These are phyloP conservation scores for Tragelaphus imberbis DNA, from an alignment of 2,113 vertebrate genomes.

Conservation along the genomic window DNA sequence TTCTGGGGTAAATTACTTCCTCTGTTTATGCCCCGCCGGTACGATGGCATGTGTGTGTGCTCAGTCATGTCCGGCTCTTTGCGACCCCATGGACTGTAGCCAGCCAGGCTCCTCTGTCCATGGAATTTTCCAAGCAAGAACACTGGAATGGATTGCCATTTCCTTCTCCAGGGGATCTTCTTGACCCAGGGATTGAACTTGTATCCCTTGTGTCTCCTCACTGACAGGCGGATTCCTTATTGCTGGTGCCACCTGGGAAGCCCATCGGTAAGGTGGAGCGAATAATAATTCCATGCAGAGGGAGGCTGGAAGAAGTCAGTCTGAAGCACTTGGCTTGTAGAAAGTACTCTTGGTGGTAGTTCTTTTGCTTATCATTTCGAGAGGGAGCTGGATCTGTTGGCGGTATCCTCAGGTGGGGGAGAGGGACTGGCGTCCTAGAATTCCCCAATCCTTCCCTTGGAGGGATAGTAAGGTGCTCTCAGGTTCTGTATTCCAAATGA, in stretches of 20 bases:
- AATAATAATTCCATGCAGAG: not conserved
- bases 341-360: not conserved
- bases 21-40: not conserved
- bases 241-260: not conserved
- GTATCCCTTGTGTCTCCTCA: not conserved
- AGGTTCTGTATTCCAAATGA: not conserved
- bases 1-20: not conserved
- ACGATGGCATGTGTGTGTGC: not conserved
- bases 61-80: not conserved
- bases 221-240: not conserved
- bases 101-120: not conserved
- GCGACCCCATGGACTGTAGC: not conserved
- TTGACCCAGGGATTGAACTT: not conserved
- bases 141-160: not conserved
- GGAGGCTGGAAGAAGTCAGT: not conserved
- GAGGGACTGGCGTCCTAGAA: not conserved
- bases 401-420: fast-evolving
- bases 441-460: not conserved
- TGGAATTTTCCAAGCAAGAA: not conserved
- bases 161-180: not conserved
- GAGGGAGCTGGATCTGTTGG: not conserved
- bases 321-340: not conserved
- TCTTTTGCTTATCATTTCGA: not conserved
- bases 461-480: not conserved
- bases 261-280: not conserved